Evolutionary conservation across 1,140 invertebrate species (phyloP), one percentile per base, ranked within the genome.

Genomic region (Drosophila subobscura): DNA sequence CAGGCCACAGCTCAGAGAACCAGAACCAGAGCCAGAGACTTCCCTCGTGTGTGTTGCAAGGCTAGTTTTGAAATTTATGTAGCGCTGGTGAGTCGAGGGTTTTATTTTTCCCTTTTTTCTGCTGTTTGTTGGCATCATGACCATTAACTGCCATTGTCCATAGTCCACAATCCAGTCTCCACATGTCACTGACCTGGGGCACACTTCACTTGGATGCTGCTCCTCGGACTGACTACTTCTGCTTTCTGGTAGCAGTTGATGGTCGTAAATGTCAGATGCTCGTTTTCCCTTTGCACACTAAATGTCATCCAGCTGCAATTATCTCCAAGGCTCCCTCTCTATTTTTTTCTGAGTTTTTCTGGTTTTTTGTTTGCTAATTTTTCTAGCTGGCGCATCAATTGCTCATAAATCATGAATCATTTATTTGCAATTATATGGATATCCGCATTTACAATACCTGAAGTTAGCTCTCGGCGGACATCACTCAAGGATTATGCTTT

Each of bases 271-370:
- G 83, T 89, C 78, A 88, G 72, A 54, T 64, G 84, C 83, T 78
- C 72, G 83, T 83, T 74, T 77, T 79, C 53, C 44, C 49, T 60
- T 37, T 22, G 70, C 71, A 77, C 83, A 80, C 64, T 88, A 78
- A 88, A 90, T 88, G 81, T 90, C 84, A 89, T 89, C 33, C 84
- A 81, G 72, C 71, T 79, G 79, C 74, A 89, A 90, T 90, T 90
- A 90, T 71, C 77, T 67, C 1, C 12, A 10, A 4, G 47, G 66
- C 29, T 67, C 59, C 25, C 70, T 54, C 53, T 53, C 23, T 42
- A 44, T 40, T 23, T 12, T 50, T 20, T 41, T 40, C 25, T 16
- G 12, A 7, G 4, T 47, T 58, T 46, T 40, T 52, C 14, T n/a
- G 4, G 40, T 58, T 46, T 40, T 29, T 44, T 44, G 16, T 20